Evolutionary conservation across 2,888 invertebrate species (phyloP), one percentile per base, ranked within the genome.

Genomic region (Ichneumoninae sp.): DNA sequence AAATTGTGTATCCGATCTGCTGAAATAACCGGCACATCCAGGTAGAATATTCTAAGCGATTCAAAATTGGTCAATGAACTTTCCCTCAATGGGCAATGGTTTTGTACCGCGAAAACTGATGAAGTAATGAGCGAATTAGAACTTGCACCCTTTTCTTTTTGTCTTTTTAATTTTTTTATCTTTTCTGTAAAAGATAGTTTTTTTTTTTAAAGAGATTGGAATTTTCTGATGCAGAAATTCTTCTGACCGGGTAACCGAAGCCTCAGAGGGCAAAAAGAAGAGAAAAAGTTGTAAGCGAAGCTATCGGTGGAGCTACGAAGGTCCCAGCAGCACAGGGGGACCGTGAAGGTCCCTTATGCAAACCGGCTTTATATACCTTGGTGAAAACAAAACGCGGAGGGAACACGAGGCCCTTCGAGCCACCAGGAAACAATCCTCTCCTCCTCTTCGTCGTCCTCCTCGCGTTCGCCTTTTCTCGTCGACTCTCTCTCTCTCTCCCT

Each of bases 361-460:
- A 91, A 91, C 91, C 90, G 90, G 91, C 90, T 91, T 88, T 81
- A 82, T 80, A 81, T 81, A 85, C 85, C 88, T 82, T 88, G 83
- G 86, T 85, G 88, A 89, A 88, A 89, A 88, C 86, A 91, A 90
- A 90, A 90, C 87, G 86, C 87, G 77, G 71, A 86, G 70, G 26
- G 68, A 85, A 82, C 52, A 73, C 83, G 83, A 82, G 78, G 69
- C 57, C 83, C 87, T 88, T 85, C 79, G 87, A 87, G 87, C 88
- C 89, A 90, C 87, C 89, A 87, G 87, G 89, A 89, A 91, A 91
- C 89, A 90, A 89, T 90, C 87, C 89, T 88, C 79, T 70, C 73
- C 63, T 86, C 70, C 82, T 84, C 71, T 69, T 36, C 73, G 76
- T 83, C 85, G 44, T 73, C 71, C 16, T 68, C 40, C 19, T 73